Evolutionary conservation across 2,888 invertebrate genomes (phyloP).

Genomic region (Heteromyza rotundicornis): DNA sequence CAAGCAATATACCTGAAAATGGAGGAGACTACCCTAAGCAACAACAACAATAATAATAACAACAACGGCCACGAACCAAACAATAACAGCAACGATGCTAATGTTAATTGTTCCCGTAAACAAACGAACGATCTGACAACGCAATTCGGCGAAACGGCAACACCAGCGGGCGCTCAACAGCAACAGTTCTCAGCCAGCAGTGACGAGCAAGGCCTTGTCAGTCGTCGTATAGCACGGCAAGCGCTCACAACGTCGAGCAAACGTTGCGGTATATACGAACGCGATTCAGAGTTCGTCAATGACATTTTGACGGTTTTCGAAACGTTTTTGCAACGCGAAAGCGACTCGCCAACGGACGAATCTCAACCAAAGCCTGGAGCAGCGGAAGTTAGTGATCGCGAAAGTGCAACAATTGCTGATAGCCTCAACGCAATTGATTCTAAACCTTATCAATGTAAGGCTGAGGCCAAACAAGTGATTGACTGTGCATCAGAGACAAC

Average conservation of each 20-base stretch:
- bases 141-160: background rate
- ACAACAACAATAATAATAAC: conserved; percentile 1
- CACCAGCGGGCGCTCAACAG: background rate
- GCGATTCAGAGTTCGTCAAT: conserved; percentile 50
- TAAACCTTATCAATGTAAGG: background rate
- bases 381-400: background rate
- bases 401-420: background rate
- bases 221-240: background rate
- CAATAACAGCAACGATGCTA: background rate
- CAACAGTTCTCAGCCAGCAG: background rate
- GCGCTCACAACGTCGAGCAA: background rate
- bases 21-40: conserved; percentile 24
- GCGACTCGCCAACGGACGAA: background rate
- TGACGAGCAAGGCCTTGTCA: background rate
- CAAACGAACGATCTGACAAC: background rate
- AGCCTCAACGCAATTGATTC: no score
- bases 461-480: background rate
- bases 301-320: conserved; percentile 53
- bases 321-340: conserved; percentile 34
- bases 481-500: background rate
- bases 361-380: background rate
- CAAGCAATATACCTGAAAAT: conserved; percentile 45
- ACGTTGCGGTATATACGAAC: conserved; percentile 54
- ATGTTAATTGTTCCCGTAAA: background rate
- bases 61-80: background rate